Percentiles rank a stretch among this genome's conserved stretches.
phyloP scores from a whole-genome alignment of 1,140 invertebrate genomes.

The Drosophila pseudoananassae region DNA sequence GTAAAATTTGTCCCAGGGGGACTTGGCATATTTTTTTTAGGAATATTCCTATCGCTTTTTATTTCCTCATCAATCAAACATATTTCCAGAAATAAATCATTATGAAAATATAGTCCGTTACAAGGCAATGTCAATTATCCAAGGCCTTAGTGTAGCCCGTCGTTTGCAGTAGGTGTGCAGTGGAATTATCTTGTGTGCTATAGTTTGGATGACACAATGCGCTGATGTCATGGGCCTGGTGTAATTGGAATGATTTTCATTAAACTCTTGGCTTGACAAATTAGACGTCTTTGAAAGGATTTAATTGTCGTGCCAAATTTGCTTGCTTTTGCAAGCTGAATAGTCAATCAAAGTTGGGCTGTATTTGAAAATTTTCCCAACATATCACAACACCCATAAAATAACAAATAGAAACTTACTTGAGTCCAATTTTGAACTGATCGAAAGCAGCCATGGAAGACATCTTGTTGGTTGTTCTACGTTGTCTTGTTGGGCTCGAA shows the following conservation, averaged over 20 bases:
- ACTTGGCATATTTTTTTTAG: constrained; percentile 3
- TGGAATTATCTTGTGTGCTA: constrained; percentile 32
- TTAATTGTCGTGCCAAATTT: not conserved
- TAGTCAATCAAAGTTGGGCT: not conserved
- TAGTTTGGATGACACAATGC: constrained; percentile 38
- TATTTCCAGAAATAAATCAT: constrained; percentile 14
- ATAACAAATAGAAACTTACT: constrained; percentile 59
- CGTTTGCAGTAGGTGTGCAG: constrained; percentile 31
- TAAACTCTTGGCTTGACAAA: constrained; percentile 12
- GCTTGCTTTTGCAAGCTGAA: not conserved
- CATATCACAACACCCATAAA: not conserved
- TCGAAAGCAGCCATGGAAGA: constrained; percentile 80
- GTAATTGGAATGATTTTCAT: constrained; percentile 39
- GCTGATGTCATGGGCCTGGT: constrained; percentile 43
- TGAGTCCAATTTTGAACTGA: constrained; percentile 81
- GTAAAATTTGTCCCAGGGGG: constrained; percentile 10
- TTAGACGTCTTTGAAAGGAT: constrained; percentile 8
- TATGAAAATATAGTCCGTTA: not conserved
- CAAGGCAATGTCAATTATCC: not conserved
- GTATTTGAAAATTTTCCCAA: not conserved
- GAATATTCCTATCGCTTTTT: not conserved
- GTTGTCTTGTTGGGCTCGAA: constrained; percentile 12
- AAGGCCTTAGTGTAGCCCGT: not conserved
- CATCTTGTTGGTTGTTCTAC: constrained; percentile 54
- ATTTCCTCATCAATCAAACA: not conserved